Evolutionary conservation across 2,888 invertebrate genomes (phyloP), one percentile per base, ranked within the genome.

Genomic region (Nemurella pictetii): DNA sequence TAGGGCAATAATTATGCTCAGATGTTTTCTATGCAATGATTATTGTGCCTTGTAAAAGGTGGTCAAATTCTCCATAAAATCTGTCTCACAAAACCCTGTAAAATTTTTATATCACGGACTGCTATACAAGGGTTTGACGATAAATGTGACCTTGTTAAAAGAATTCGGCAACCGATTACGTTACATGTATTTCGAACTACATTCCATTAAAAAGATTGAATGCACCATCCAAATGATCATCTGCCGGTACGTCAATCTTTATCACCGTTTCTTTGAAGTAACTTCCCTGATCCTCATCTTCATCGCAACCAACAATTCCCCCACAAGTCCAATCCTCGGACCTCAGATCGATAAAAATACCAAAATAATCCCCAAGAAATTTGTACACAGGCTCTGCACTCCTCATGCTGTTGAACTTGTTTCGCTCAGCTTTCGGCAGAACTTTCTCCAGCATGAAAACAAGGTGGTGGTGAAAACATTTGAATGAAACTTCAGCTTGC

Each of bases 401-500:
- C 87, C 93, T 93, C 27, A 97, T 91, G 87, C 93, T 92, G 90
- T 98, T 98, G 89, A 99, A 98, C 82, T 94, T 90, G 87, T 93
- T 91, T 88, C 96, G 94, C 88, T 96, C 94, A 83, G 92, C 90
- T 88, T 94, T 95, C 0, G 94, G 92, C 87, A 98, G 91, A 73
- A 95, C 89, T 90, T 95, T 95, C 88, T 98, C 97, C 88, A 97
- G 92, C 99, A 99, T 99, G 89, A 97, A 98, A 83, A 97, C 96
- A 86, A 99, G 93, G 91, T 99, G 99, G 89, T 99, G 98, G 91
- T 99, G 99, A 89, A 99, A 97, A 89, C 94, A 94, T 87, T 96
- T 94, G 90, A 96, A 98, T 83, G 94, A 93, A 85, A 96, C 93
- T 85, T 95, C 93, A 86, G 91, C 91, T 29, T 93, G 92, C 77